A percentile compares a stretch with the other conserved stretches of the same genome.
Evolutionary conservation across 2,888 invertebrate species (phyloP).

Genomic region (Epinotia demarniana): DNA sequence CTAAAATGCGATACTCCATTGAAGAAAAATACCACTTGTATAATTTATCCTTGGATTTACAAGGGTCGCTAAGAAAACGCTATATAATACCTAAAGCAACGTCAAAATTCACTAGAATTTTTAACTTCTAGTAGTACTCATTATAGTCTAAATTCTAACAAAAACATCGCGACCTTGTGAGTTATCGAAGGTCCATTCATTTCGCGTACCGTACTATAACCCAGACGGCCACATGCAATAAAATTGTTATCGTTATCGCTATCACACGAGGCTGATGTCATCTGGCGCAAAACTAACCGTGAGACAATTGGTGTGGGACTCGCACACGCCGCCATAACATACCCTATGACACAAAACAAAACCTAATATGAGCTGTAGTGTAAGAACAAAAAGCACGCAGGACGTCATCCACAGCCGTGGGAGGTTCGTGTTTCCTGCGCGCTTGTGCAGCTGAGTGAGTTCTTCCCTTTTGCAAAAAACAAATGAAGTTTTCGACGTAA

Average conservation of each 20-base stretch:
- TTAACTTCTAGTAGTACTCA: too few species aligned
- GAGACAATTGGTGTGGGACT: slow-evolving; percentile 31
- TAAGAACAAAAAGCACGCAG: slow-evolving; percentile 1
- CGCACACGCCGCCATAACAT: slow-evolving; percentile 16
- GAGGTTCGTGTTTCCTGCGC: slow-evolving; percentile 23
- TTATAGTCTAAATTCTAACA: too few species aligned
- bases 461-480: neutral
- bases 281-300: slow-evolving; percentile 21
- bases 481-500: too few species aligned
- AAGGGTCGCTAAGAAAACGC: too few species aligned
- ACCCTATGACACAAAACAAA: neutral
- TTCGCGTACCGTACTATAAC: too few species aligned
- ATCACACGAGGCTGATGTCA: slow-evolving; percentile 18
- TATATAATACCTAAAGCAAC: too few species aligned
- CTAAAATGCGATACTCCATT: too few species aligned
- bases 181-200: too few species aligned
- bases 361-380: neutral
- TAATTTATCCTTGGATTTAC: too few species aligned
- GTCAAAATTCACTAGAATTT: too few species aligned
- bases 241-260: slow-evolving; percentile 26
- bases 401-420: slow-evolving; percentile 6
- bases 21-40: too few species aligned
- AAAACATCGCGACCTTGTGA: too few species aligned
- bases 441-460: neutral
- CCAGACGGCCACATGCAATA: neutral